These are phyloP conservation scores for Trichopria drosophilae DNA, from an alignment of 2,888 invertebrate species.

Conservation along the genomic window DNA sequence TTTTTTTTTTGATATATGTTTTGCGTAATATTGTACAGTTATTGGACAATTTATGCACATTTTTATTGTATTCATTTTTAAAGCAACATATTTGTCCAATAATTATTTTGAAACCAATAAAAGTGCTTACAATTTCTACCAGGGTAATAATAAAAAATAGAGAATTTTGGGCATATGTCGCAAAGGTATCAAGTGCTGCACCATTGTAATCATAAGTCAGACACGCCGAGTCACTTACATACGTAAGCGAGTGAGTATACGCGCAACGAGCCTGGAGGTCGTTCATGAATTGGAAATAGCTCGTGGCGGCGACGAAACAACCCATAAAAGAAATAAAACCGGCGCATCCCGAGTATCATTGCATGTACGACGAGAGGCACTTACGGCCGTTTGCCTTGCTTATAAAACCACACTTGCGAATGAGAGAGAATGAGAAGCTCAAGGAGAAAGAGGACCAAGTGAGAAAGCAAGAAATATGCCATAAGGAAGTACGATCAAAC, in stretches of 20 bases:
- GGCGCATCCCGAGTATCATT: slow-evolving; percentile 45
- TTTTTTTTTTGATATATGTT: too few species aligned
- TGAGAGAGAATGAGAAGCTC: slow-evolving; percentile 16
- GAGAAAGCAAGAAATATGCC: slow-evolving; percentile 15
- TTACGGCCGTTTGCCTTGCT: slow-evolving; percentile 27
- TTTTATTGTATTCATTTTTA: too few species aligned
- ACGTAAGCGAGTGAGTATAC: slow-evolving; percentile 38
- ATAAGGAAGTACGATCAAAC: slow-evolving; percentile 13
- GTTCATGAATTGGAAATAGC: slow-evolving; percentile 56
- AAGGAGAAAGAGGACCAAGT: slow-evolving; percentile 20
- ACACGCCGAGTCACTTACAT: slow-evolving; percentile 31
- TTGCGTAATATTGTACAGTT: too few species aligned
- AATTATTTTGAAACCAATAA: too few species aligned
- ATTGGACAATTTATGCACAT: too few species aligned
- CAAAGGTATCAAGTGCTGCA: slow-evolving; percentile 18
- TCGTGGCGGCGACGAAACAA: slow-evolving; percentile 51
- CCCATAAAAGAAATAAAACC: slow-evolving; percentile 51
- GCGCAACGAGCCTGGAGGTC: slow-evolving; percentile 41
- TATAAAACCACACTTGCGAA: slow-evolving; percentile 29
- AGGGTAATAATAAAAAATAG: too few species aligned
- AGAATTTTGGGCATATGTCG: slow-evolving; percentile 7
- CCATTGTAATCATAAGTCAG: slow-evolving; percentile 34
- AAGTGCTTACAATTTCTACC: too few species aligned
- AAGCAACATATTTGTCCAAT: too few species aligned
- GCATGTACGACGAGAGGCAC: slow-evolving; percentile 27